Conservation (phyloP, 2,888 invertebrate genomes). For the Magallana nippona region DNA sequence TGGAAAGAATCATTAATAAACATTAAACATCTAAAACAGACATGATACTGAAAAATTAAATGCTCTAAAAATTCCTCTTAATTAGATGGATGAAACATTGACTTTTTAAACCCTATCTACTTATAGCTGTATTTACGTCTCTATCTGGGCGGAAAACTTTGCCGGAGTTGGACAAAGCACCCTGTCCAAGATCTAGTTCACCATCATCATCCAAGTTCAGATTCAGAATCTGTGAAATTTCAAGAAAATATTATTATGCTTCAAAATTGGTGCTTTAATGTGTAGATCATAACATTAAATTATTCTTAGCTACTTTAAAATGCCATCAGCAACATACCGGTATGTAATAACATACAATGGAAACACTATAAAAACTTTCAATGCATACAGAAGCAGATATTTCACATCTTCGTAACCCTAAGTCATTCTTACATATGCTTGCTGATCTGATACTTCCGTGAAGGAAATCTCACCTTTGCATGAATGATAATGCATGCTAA, state of each 20-base stretch:
- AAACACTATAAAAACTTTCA: no score
- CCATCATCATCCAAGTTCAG: conserved; percentile 1
- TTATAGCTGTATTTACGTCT: conserved; percentile 66
- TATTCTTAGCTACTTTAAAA: no score
- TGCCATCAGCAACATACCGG: no score
- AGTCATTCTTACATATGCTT: no score
- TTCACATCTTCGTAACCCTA: no score
- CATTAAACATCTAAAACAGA: not conserved
- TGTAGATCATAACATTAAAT: no score
- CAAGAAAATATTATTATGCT: not conserved
- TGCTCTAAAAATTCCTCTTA: no score
- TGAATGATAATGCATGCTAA: no score
- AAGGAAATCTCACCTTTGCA: no score
- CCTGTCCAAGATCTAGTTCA: conserved; percentile 28
- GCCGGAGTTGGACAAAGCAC: conserved; percentile 22
- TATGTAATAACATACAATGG: no score
- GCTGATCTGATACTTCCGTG: no score
- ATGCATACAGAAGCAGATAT: no score
- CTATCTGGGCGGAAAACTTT: conserved; percentile 72
- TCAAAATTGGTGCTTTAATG: not conserved
- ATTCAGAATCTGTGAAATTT: not conserved
- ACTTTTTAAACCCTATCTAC: not conserved
- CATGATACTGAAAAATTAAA: not conserved
- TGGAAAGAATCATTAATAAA: not conserved
- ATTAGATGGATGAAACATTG: not conserved